phyloP scores from a whole-genome alignment of 2,888 invertebrate species.

The Diachrysia chrysitis region DNA sequence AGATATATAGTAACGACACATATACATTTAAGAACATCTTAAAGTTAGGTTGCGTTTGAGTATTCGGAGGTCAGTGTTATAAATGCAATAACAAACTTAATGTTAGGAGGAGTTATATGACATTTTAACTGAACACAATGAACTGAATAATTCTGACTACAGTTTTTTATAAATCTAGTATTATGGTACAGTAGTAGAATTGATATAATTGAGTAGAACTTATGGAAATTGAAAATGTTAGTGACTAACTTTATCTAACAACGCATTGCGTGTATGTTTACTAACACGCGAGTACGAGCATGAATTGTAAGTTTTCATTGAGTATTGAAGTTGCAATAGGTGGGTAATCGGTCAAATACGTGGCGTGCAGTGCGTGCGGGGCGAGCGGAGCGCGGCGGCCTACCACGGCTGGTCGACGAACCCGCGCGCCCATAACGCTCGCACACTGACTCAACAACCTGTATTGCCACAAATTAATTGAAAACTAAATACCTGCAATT shows the following conservation, averaged over 20 bases:
- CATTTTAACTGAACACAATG: too few species aligned
- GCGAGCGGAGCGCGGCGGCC: slow-evolving; percentile 42
- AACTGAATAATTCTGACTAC: too few species aligned
- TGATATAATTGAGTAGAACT: background rate
- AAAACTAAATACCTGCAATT: slow-evolving; percentile 51
- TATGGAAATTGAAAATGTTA: background rate
- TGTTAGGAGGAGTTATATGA: too few species aligned
- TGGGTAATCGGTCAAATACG: slow-evolving; percentile 77
- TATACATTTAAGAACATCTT: too few species aligned
- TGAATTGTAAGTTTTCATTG: slow-evolving; percentile 78
- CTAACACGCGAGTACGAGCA: slow-evolving; percentile 63
- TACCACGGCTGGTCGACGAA: slow-evolving; percentile 83
- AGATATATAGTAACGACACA: too few species aligned
- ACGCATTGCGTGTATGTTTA: slow-evolving; percentile 51
- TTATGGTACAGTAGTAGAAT: background rate
- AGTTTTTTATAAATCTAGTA: too few species aligned
- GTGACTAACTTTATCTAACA: slow-evolving; percentile 34
- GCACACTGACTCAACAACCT: slow-evolving; percentile 60
- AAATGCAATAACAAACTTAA: background rate
- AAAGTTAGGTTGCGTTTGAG: background rate
- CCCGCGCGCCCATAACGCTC: slow-evolving; percentile 61
- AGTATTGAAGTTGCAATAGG: slow-evolving; percentile 71
- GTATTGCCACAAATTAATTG: slow-evolving; percentile 63
- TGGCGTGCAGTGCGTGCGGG: slow-evolving; percentile 69
- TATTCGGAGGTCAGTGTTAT: background rate